Conservation (phyloP, 2,797 vertebrate genomes). For the Silurus lanzhouensis region DNA sequence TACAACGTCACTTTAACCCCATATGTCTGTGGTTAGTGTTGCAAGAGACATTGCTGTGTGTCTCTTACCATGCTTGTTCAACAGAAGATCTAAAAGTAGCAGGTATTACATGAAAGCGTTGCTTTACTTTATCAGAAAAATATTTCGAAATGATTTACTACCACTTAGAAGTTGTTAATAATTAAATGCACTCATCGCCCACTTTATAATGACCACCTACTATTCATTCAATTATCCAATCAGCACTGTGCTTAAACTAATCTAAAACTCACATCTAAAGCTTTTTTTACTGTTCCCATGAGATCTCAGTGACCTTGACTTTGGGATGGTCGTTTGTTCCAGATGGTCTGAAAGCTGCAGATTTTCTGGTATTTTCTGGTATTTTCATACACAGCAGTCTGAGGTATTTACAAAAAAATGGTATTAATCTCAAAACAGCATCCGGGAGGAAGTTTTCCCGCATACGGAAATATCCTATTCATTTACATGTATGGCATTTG, state of each 20-base stretch:
- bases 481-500: too few relatives aligned
- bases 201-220: not conserved
- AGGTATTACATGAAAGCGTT: not conserved
- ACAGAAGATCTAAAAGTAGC: slow-evolving; percentile 4
- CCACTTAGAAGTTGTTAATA: not conserved
- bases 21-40: slow-evolving; percentile 30
- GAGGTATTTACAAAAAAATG: not conserved
- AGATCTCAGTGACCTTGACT: not conserved
- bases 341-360: not conserved
- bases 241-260: not conserved
- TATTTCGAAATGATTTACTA: not conserved
- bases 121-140: not conserved
- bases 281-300: not conserved
- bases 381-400: not conserved
- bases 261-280: not conserved
- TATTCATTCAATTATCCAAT: slow-evolving; percentile 3
- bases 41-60: slow-evolving; percentile 37
- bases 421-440: not conserved
- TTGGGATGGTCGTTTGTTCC: not conserved
- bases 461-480: not conserved
- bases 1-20: slow-evolving; percentile 43
- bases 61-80: slow-evolving; percentile 28
- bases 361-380: not conserved
- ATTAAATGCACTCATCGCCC: not conserved
- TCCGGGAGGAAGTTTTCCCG: not conserved